Percentiles rank a stretch among this genome's conserved stretches.
These are phyloP conservation scores for Carduelis carduelis DNA, from an alignment of 2,797 vertebrate genomes.

Conservation along the genomic window DNA sequence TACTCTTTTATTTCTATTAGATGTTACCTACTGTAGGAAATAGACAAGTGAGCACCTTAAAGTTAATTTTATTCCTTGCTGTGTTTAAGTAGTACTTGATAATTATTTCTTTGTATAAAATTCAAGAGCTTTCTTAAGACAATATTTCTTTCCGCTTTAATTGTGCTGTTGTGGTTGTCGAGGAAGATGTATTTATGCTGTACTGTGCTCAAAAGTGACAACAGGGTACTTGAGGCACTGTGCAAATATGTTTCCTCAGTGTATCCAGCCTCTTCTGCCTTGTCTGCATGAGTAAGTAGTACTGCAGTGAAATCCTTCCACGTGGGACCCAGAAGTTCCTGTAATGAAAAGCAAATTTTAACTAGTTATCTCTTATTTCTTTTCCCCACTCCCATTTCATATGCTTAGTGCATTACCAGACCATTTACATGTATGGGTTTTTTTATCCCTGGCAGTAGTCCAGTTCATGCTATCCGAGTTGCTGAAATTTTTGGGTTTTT, in stretches of 20 bases:
- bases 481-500: background rate
- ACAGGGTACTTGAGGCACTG: constrained; percentile 47
- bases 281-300: constrained; percentile 77
- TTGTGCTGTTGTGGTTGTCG: constrained; percentile 35
- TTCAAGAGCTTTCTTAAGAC: constrained; percentile 66
- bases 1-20: background rate
- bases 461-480: background rate
- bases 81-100: constrained; percentile 52
- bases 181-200: constrained; percentile 70
- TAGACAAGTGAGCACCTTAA: background rate
- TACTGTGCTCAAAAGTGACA: constrained; percentile 59
- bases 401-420: constrained; percentile 8
- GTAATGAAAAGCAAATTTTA: constrained; percentile 45
- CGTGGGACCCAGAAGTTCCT: constrained; percentile 77
- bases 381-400: background rate
- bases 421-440: background rate
- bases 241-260: constrained; percentile 66
- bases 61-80: background rate
- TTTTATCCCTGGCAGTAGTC: background rate
- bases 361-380: constrained; percentile 20
- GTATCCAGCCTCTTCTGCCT: constrained; percentile 62
- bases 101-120: constrained; percentile 72
- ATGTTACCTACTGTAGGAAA: background rate
- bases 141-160: constrained; percentile 58
- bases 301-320: constrained; percentile 76